Evolutionary conservation across 1,140 invertebrate genomes (phyloP), one percentile per base, ranked within the genome.

Genomic region (Danaus plexippus): DNA sequence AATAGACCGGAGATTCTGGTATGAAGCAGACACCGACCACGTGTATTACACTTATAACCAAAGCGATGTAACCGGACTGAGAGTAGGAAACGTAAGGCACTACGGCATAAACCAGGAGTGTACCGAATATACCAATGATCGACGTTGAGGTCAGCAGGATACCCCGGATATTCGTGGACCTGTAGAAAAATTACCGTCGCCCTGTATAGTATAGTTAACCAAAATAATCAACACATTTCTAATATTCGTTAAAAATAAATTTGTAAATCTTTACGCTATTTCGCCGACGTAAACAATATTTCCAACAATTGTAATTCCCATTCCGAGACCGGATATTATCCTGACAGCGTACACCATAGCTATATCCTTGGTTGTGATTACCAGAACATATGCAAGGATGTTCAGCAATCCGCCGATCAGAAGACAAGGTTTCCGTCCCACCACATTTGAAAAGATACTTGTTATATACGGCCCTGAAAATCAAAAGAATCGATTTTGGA

Each of bases 281-380:
- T 79, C 76, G 10, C 73, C 74, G 46, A 79, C 60, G 40, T 79
- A 79, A 2, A 79, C 74, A n/a, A 79, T 61, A 45, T 79, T 79
- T 11, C 70, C 59, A 9, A 77, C 72, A 9, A 61, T 71, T 0
- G 68, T 72, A 43, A 79, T 70, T 0, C 76, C 76, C 70, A 76
- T 79, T 6, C 76, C 76, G 0, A 77, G 54, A 15, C 76, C 76
- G 12, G 67, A 73, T n/a, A 79, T 69, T 4, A 79, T 48, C 11
- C 76, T 65, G 10, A 72, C 46, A 1, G 66, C 65, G 45, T 61
- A 75, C 0, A 78, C 57, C 72, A 73, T 75, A 8, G 54, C 67
- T 0, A 76, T 50, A 18, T 71, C 73, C 0, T 52, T 66, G 0
- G 73, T 75, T 3, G 64, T 69, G 1, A 73, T 54, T 8, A 75